Base-by-base conservation (phyloP, 2,888 invertebrate genomes). In the Therioaphis trifolii region DNA sequence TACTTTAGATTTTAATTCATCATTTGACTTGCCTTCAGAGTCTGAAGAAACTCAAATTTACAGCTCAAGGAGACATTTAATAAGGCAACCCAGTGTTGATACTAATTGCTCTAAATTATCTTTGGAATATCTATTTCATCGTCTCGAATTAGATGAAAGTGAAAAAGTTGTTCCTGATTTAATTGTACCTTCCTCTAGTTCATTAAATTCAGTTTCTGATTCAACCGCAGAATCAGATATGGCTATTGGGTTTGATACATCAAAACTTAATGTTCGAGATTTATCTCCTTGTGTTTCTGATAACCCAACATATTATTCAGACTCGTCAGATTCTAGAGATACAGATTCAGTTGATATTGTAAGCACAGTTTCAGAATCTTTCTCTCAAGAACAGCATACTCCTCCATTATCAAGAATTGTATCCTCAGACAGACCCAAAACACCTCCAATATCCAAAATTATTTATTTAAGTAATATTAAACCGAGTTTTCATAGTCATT, bases 21-120 rank as follows among this genome's bases (percentile, higher is more conserved):
- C 85, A 15, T 84, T 85, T 69, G 85, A 85, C 24, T 79, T 84
- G 14, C 85, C 84, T 40, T 85, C 85, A 46, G 85, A 85, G 46
- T 84, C 84, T 52, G 85, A 85, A 66, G 85, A 85, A 24, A 52
- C n/a, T 14, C 72, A 52, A 49, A 15, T 24, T 63, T 24, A 63
- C 11, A 46, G 21, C 74, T 63, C 18, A 49, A 52, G 18, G n/a
- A 82, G 52, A 66, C 63, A 66, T 15, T 35, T 82, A 58, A 24
- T 52, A 3, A 82, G 74, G 52, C 82, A 74, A 63, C 49, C 74
- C 35, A 82, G 82, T 82, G 27, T 82, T n/a, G 82, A 82, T 24
- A 82, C 82, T n/a, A 61, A 72, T 49, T 9, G 18, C 12, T 82
- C 82, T n/a, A 82, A 82, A 61, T 82, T 82, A 40, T 82, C 82